Base-by-base conservation (phyloP, 2,797 vertebrate species). In the Eulemur coronatus region DNA sequence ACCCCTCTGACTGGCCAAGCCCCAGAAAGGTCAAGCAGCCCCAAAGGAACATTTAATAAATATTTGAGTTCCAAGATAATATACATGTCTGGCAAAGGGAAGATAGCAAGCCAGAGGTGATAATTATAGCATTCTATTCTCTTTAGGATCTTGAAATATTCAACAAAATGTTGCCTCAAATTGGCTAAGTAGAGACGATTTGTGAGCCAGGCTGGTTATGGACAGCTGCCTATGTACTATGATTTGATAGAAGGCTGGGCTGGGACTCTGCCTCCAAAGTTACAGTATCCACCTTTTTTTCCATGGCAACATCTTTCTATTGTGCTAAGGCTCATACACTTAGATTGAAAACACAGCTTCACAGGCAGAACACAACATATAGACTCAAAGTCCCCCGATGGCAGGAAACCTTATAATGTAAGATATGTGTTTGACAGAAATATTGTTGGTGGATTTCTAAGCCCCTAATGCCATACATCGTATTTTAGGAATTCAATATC, bases 391-490 rank as follows among this genome's bases (percentile, higher is more conserved):
- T 91, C 57, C 12, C 86, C 18, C 81, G 65, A 59, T 84, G 33
- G n/a, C 35, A 72, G 41, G 90, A 97, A 95, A 81, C 4, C 38
- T 59, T 33, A 63, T 61, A 79, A 95, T 52, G 11, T 78, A 78
- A 86, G 48, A 55, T 61, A 48, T 3, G 18, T 84, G 38, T 57
- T 90, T 88, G 70, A 79, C n/a, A 79, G 70, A 88, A 89, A 95
- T 61, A 93, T 65, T 73, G 26, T 59, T 91, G 35, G 28, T 93
- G 12, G 48, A 89, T 80, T 96, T 94, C 69, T 96, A 86, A 89
- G 61, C 7, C 52, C 63, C 67, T 95, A 86, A 79, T 82, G 38
- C 15, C 38, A 43, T 79, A 13, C 10, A 8, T 35, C 87, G 30
- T 78, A 26, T 38, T 87, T 88, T 96, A 73, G 85, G 59, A 87